Conservation (phyloP, 1,140 invertebrate species). For the Vanessa tameamea region DNA sequence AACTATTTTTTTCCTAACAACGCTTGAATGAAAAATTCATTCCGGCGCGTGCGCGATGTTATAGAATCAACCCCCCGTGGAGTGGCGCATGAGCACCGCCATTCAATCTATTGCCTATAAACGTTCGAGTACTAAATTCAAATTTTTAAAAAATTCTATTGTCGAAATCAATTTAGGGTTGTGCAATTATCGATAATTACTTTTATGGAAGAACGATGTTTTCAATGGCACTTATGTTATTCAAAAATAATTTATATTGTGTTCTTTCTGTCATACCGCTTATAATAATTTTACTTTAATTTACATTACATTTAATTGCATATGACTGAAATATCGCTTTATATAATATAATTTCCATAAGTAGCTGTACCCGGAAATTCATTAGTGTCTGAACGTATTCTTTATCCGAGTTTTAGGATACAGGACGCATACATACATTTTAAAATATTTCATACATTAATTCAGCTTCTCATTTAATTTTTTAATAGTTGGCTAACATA, state of each 20-base stretch:
- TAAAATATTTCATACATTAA: too few relatives aligned
- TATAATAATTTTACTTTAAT: background rate
- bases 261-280: background rate
- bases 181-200: constrained; percentile 44
- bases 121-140: constrained; percentile 60
- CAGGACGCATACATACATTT: too few relatives aligned
- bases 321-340: too few relatives aligned
- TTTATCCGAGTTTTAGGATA: too few relatives aligned
- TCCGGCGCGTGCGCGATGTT: constrained; percentile 33
- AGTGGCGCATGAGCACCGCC: constrained; percentile 56
- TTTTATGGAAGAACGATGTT: constrained; percentile 10
- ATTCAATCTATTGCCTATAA: constrained; percentile 53
- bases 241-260: constrained; percentile 3
- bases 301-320: background rate
- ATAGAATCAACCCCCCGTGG: constrained; percentile 46
- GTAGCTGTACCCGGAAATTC: too few relatives aligned
- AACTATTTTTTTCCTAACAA: background rate
- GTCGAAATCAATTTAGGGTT: constrained; percentile 41
- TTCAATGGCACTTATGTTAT: constrained; percentile 7
- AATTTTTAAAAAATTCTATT: constrained; percentile 57
- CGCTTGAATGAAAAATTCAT: constrained; percentile 6
- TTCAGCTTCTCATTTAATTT: too few relatives aligned
- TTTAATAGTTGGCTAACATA: too few relatives aligned
- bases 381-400: too few relatives aligned
- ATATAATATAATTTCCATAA: too few relatives aligned